Base-by-base conservation (phyloP, 1,140 invertebrate species). In the Nephila pilipes region DNA sequence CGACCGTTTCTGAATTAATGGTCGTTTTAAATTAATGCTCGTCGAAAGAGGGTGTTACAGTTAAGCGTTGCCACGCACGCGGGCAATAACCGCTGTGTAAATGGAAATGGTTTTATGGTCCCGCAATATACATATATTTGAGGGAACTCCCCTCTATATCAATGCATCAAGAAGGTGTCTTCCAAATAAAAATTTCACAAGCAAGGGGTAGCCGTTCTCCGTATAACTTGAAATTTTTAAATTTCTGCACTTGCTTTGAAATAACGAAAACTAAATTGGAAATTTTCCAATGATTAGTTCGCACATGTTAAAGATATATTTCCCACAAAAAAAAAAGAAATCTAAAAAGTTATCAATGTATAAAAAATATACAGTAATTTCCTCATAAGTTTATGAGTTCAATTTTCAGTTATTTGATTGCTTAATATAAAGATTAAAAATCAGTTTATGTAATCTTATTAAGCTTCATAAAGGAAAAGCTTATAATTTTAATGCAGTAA, bases 131-230 rank as follows among this genome's bases (percentile, higher is more conserved):
- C 91, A 92, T 92, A 92, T 92, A 92, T 92, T 92, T 87, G 55
- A 69, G 36, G 46, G 81, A 69, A 92, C 90, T 92, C 57, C 46
- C 80, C 20, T 25, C 91, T 85, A 92, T 87, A 87, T 58, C 91
- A 87, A 87, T 94, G 36, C 93, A 94, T 79, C 97, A 98, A 95
- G 96, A 97, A 93, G 97, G 98, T 5, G 97, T 97, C 93, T 99
- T 98, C 98, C 99, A 95, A 99, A 98, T 98, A 97, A 98, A 83
- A 98, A 99, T 95, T 98, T 97, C 95, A 95, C 96, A 87, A 97
- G 97, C 55, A 96, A 96, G 65, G 97, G 97, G 96, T 10, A 36
- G 29, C n/a, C 97, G 97, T 95, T 96, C 97, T 57, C 14, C 46
- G 1, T n/a, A 46, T 46, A 85, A 57, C 83, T 54, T 65, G 20